Percentiles rank a stretch among this genome's conserved stretches.
These are phyloP conservation scores for Phodopus roborovskii DNA, from an alignment of 2,113 vertebrate genomes.

Conservation along the genomic window DNA sequence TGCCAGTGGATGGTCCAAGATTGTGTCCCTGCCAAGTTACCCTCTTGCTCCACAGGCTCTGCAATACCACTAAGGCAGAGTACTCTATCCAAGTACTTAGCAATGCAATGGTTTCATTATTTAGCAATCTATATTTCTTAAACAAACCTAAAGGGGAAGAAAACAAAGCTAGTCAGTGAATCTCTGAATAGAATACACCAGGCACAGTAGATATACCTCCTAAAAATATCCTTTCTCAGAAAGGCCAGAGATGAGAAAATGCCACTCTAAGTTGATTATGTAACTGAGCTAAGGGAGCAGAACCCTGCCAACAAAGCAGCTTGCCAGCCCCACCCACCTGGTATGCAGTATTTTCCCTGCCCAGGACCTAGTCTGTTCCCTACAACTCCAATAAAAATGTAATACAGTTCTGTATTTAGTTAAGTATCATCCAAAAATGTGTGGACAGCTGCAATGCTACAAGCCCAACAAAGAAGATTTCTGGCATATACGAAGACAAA, in stretches of 20 bases:
- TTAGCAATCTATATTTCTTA: conserved; percentile 41
- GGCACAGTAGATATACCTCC: neutral
- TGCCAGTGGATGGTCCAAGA: neutral
- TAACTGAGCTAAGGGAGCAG: conserved; percentile 3
- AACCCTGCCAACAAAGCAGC: neutral
- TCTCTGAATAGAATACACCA: conserved; percentile 60
- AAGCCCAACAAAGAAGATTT: neutral
- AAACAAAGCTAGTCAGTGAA: conserved; percentile 51
- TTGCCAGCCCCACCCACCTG: neutral
- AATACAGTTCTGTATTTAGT: neutral
- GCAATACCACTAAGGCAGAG: neutral
- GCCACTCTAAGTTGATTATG: neutral
- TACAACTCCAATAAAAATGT: conserved; percentile 6
- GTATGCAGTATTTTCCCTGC: neutral
- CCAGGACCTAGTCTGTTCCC: neutral
- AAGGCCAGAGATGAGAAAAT: neutral
- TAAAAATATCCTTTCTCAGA: conserved; percentile 54
- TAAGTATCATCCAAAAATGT: conserved; percentile 36
- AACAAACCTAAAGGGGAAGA: neutral
- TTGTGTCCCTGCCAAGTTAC: neutral
- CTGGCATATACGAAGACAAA: neutral
- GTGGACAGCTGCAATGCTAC: neutral
- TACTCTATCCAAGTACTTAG: neutral
- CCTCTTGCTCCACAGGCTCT: neutral
- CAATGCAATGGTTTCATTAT: conserved; percentile 46